Base-by-base conservation (phyloP, 1,140 invertebrate genomes). In the Tenebrio molitor region DNA sequence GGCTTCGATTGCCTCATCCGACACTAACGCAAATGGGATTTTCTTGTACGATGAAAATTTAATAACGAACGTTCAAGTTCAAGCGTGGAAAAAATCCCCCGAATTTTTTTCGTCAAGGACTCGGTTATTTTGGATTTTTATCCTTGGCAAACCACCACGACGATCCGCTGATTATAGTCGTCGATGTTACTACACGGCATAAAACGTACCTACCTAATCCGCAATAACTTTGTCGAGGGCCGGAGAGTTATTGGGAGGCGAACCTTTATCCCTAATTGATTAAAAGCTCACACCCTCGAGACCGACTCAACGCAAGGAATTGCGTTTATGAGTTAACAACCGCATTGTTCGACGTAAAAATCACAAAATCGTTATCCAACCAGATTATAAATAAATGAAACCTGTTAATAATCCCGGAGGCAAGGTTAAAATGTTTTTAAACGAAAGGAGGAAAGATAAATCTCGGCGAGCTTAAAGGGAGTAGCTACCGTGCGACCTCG, bases 361-460 rank as follows among this genome's bases (percentile, higher is more conserved):
- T n/a, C n/a, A n/a, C n/a, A 58, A 29, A 25, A 25, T 29, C 36
- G 4, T 12, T 39, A 7, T 39, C n/a, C 36, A 7, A 39, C 36
- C 5, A 12, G 8, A 15, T 15, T 58, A 21, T 58, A 58, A 58
- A 58, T 58, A 58, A 58, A 58, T 29, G 21, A 58, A 58, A 58
- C 50, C 50, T 58, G 50, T 58, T 58, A 25, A 29, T 5, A 58
- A 12, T n/a, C 25, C 50, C 50, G 7, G 8, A 29, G 50, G 50
- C 50, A 58, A 58, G 50, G 50, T 58, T 58, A 58, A 34, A 58
- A 29, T 58, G 50, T 58, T 58, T 58, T 25, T 29, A 50, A 33
- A 29, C 50, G 50, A 58, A 29, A 58, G 23, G 50, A 58, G 50
- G 50, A 58, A 58, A 58, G 23, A 58, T 58, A 58, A 12, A 14